Evolutionary conservation across 2,888 invertebrate genomes (phyloP), one percentile per base, ranked within the genome.

Genomic region (Ganaspis brasiliensis): DNA sequence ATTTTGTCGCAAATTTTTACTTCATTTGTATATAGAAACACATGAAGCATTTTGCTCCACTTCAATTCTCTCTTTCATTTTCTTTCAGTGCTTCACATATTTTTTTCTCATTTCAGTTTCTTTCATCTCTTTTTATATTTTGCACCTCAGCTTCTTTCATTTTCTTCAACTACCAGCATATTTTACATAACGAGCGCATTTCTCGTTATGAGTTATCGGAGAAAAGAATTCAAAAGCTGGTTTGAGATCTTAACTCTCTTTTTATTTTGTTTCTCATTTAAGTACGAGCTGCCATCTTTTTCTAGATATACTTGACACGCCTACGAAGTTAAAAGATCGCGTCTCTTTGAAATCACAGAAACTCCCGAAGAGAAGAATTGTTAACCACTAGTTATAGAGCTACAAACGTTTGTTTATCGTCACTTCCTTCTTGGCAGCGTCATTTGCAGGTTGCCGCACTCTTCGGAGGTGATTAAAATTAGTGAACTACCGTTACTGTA

Each of bases 311-410:
- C 76, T 71, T 12, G 35, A 57, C 67, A 75, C 70, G 73, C 70
- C 73, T 35, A 49, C 49, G 14, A 14, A n/a, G 73, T 81, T 80
- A 73, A 63, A 77, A 70, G 72, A 70, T 63, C 63, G 40, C 63
- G 40, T 12, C 56, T 19, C 56, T 19, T 45, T 63, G 71, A 77
- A 79, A 75, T 59, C 72, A n/a, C 73, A 56, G 75, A 63, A 63
- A 52, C 71, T 70, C 16, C n/a, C n/a, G n/a, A 12, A 8, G 45
- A 21, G 70, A 5, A 71, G 14, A 71, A 40, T 37, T 37, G 63
- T 26, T n/a, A 40, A 35, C 21, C 40, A 49, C 70, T 26, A 70
- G 21, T 45, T 70, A 21, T 40, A 37, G 49, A 12, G 26, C 21
- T 59, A 31, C 31, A 31, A 59, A 59, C 59, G n/a, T 59, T 59